Base-by-base conservation (phyloP, 2,888 invertebrate species). In the Dryocosmus kuriphilus region DNA sequence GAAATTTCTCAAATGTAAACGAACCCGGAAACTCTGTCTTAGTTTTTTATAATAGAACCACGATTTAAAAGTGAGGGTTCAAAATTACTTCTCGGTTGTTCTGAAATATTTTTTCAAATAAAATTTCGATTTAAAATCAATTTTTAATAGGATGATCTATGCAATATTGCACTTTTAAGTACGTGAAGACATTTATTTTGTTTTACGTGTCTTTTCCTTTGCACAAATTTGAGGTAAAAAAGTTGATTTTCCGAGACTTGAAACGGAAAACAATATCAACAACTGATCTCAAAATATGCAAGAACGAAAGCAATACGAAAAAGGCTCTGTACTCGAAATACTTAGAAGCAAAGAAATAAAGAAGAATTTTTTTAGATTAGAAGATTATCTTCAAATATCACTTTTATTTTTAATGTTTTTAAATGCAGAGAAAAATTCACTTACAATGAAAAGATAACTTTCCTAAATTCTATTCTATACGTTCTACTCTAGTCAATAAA, bases 371-470 rank as follows among this genome's bases (percentile, higher is more conserved):
- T 24, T 11, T 1, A 1, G 24, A 16, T 16, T 1, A 57, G 14
- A 19, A 46, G 8, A 24, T 24, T 30, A 27, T 19, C 3, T 30
- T 62, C 2, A 62, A 63, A 35, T 32, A n/a, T 19, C 35, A 30
- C 11, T 63, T n/a, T 63, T 22, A 9, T 35, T 32, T 32, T 11
- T 35, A 7, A 63, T n/a, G 9, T 63, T 30, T 35, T 11, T 63
- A n/a, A 63, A 63, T 63, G 19, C 62, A 22, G n/a, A 32, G 22
- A 22, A 22, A 63, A 63, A 63, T 71, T 19, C 51, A 55, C 5
- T 32, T 71, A 5, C 32, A 71, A 51, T 32, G 5, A n/a, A 71
- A 27, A 51, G 30, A 71, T 30, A 22, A 32, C 19, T 46, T 30
- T 67, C n/a, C 14, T 22, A 35, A 22, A 35, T n/a, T 35, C 22